Base-by-base conservation (phyloP, 2,888 invertebrate species). In the Prosopocoilus inquinatus region DNA sequence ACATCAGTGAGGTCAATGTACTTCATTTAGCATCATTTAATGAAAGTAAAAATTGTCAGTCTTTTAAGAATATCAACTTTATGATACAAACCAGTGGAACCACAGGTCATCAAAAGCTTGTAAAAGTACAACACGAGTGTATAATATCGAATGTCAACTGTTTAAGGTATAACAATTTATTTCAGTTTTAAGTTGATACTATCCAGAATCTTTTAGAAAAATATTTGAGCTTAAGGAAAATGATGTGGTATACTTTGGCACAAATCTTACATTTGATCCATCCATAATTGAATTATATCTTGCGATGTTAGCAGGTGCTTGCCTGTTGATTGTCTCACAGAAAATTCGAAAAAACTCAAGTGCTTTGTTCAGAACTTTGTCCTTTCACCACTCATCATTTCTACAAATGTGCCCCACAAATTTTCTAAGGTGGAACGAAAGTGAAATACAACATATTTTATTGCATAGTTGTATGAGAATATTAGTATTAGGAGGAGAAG, bases 231-330 rank as follows among this genome's bases (percentile, higher is more conserved):
- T 88, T 4, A 73, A 75, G n/a, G 53, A 71, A 11, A 63, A 71
- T 4, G 94, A 95, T 75, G 76, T 86, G 1, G 84, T 96, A 59
- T 88, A 89, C 65, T 85, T 90, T 67, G 83, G 89, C 2, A 90
- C 96, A 4, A 90, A 92, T 2, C 78, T 91, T 41, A 92, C 93
- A 16, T 97, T 97, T 80, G 96, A 97, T 78, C 96, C 96, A 1
- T 89, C 90, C 55, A 83, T 95, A 68, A 80, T 96, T 41, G 96
- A 96, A 78, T 80, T 95, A 50, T 88, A 95, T 67, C 73, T 93
- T 51, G 84, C 89, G 0, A 78, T 93, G 46, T 79, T 80, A 46
- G 83, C 83, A 72, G 90, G 88, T 11, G 87, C 89, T 7, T 81
- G 85, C 1, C 75, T 95, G 5, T 74, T 92, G 2, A 82, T 90